A percentile compares a stretch with the other conserved stretches of the same genome.
Evolutionary conservation across 1,140 invertebrate genomes (phyloP).

Genomic region (Bicyclus anynana): DNA sequence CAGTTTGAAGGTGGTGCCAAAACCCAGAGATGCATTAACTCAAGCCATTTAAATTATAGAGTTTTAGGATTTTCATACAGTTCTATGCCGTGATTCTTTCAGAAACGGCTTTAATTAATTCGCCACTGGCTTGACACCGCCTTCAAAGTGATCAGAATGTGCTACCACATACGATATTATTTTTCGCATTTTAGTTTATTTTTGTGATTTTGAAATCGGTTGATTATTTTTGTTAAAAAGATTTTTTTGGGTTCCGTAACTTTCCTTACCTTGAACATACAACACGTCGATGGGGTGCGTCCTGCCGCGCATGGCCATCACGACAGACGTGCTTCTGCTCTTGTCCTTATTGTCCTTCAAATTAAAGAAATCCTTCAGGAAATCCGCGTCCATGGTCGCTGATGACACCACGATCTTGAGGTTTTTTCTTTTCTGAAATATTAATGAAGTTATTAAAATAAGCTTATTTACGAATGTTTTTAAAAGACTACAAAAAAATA

Average conservation of each 20-base stretch:
- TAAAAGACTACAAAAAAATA: background rate
- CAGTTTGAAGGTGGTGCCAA: too few species aligned
- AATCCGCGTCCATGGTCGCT: slow-evolving; percentile 95
- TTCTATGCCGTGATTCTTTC: too few species aligned
- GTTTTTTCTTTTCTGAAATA: slow-evolving; percentile 87
- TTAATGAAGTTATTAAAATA: slow-evolving; percentile 1
- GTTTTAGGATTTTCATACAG: too few species aligned
- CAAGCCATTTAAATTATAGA: too few species aligned
- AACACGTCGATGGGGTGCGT: slow-evolving; percentile 93
- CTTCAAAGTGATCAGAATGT: too few species aligned
- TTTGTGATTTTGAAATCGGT: too few species aligned
- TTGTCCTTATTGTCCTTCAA: slow-evolving; percentile 76
- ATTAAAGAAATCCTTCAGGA: slow-evolving; percentile 93
- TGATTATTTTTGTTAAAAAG: too few species aligned
- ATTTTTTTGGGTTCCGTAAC: background rate
- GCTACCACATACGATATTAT: too few species aligned
- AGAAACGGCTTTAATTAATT: too few species aligned
- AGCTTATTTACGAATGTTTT: background rate
- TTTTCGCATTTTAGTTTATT: too few species aligned
- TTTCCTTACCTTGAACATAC: slow-evolving; percentile 83
- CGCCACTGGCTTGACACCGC: too few species aligned
- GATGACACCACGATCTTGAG: slow-evolving; percentile 94
- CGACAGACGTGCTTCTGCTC: slow-evolving; percentile 84
- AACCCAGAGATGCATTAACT: too few species aligned
- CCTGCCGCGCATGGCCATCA: slow-evolving; percentile 93